Evolutionary conservation across 1,140 invertebrate genomes (phyloP), one percentile per base, ranked within the genome.

Genomic region (Zaprionus capensis): DNA sequence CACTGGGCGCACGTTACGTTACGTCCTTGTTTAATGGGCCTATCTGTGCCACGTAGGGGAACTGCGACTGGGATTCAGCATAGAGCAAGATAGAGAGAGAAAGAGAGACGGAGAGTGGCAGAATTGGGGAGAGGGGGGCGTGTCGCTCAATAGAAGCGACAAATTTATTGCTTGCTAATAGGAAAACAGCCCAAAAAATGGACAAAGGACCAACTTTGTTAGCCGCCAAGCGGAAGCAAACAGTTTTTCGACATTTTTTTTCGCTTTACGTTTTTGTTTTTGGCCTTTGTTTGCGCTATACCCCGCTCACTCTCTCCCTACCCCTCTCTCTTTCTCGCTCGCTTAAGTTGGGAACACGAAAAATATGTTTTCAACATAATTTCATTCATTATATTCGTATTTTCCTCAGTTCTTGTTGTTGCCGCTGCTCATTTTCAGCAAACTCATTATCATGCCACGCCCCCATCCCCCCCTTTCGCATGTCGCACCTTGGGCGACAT

Each of bases 131-230:
- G 38, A 5, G 38, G 0, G 17, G 46, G 9, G 46, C 46, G 20
- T 51, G 46, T 24, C 49, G 76, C 80, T 80, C 81, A 71, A 84
- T 81, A 68, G 68, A 55, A 81, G 56, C 75, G 75, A 75, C 82
- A 80, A 84, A 84, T 84, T 84, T 84, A 84, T 84, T 85, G 82
- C 81, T 84, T 81, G 82, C 82, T 84, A 84, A 84, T 84, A 84
- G 78, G 78, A 84, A 85, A 84, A 84, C 75, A 84, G 74, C 64
- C 65, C 64, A 49, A 71, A 71, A 71, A 68, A 63, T 73, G 62
- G 69, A 72, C 70, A 73, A 72, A 77, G 70, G 70, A 73, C 75
- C 22, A 73, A 77, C 57, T 73, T 72, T 49, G 74, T 56, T 34
- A 28, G 58, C 38, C 53, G 51, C 49, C 41, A 57, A 75, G 59